Evolutionary conservation across 2,797 vertebrate species (phyloP).

Genomic region (Nothura maculosa): DNA sequence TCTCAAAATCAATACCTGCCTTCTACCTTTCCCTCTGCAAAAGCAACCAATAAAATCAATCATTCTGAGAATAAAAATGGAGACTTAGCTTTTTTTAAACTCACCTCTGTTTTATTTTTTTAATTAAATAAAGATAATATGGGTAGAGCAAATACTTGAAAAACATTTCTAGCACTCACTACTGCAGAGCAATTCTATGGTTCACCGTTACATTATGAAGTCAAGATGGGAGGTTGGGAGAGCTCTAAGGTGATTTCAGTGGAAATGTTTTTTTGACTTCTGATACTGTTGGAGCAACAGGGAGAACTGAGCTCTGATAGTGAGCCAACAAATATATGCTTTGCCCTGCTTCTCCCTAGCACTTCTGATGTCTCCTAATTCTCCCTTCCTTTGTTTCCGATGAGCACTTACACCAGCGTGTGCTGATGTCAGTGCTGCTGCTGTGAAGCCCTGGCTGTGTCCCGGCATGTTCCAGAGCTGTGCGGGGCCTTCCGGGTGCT

Average conservation of each 20-base stretch:
- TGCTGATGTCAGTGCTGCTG: background rate
- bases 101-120: background rate
- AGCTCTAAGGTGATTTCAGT: background rate
- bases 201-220: background rate
- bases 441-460: background rate
- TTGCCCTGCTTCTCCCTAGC: background rate
- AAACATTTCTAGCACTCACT: background rate
- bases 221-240: background rate
- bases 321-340: background rate
- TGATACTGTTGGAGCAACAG: background rate
- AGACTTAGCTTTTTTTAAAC: background rate
- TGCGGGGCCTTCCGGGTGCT: rapidly evolving
- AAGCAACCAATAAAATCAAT: background rate
- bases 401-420: background rate
- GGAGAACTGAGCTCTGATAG: background rate
- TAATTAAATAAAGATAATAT: background rate
- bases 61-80: background rate
- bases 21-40: background rate
- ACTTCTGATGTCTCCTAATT: background rate
- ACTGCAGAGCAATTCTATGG: background rate
- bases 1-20: background rate
- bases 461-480: background rate
- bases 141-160: background rate
- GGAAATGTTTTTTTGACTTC: background rate
- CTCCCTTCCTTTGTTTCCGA: background rate